Conservation (phyloP, 2,113 vertebrate species). For the Nyctereutes procyonoides region DNA sequence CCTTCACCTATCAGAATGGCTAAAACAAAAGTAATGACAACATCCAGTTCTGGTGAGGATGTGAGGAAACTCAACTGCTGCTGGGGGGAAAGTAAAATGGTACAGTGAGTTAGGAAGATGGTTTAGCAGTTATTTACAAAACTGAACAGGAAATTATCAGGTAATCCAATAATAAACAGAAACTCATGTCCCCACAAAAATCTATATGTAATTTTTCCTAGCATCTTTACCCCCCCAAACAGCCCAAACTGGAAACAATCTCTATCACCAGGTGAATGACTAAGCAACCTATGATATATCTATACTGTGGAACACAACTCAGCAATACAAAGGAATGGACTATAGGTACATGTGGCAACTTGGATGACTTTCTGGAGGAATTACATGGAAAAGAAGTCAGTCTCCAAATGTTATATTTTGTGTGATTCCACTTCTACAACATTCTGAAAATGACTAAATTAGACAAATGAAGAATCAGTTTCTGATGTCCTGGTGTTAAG, state of each 20-base stretch:
- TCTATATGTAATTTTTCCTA: neutral
- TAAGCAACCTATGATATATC: neutral
- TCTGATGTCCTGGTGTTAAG: neutral
- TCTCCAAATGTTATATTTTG: neutral
- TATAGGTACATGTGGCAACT: fast-evolving
- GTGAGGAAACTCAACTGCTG: neutral
- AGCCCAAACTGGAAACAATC: neutral
- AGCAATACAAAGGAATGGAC: neutral
- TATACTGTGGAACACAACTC: no score
- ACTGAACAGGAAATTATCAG: neutral
- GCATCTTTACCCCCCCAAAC: neutral
- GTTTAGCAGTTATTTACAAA: neutral
- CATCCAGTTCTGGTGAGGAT: neutral
- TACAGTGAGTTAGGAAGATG: neutral
- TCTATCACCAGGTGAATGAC: neutral
- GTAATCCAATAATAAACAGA: neutral
- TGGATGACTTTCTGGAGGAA: neutral
- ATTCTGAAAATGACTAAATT: neutral
- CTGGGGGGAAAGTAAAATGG: neutral
- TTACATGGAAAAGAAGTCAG: neutral
- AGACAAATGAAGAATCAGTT: neutral
- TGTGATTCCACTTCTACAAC: neutral
- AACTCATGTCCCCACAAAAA: neutral
- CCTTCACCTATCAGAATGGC: neutral
- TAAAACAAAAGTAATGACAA: neutral